Evolutionary conservation across 2,113 vertebrate genomes (phyloP).

Genomic region (Rhinopithecus roxellana): DNA sequence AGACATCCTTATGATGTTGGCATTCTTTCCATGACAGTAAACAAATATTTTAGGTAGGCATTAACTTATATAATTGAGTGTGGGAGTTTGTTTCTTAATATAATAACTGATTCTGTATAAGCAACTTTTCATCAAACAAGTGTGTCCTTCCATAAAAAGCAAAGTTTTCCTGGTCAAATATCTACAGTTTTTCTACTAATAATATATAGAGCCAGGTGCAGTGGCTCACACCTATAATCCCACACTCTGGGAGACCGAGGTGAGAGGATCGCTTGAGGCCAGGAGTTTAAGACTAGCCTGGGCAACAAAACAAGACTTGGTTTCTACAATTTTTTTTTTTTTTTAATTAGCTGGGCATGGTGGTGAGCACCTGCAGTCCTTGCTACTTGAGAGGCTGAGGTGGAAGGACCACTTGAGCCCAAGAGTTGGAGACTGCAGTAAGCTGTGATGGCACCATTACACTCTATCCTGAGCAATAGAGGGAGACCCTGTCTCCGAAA

Average conservation of each 20-base stretch:
- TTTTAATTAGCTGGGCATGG: too few relatives aligned
- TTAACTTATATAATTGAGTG: neutral
- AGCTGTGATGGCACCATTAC: too few relatives aligned
- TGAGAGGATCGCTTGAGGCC: neutral
- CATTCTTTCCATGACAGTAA: neutral
- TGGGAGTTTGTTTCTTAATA: conserved; percentile 10
- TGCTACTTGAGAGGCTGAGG: too few relatives aligned
- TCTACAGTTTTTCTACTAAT: neutral
- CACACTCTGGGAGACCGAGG: neutral
- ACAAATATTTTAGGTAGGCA: neutral
- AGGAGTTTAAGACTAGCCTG: neutral
- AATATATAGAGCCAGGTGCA: neutral
- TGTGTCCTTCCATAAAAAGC: neutral
- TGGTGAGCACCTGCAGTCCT: too few relatives aligned
- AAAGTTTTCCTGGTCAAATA: neutral
- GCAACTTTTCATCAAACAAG: neutral
- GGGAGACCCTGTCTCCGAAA: neutral
- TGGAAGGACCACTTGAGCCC: too few relatives aligned
- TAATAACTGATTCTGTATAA: neutral
- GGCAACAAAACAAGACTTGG: neutral
- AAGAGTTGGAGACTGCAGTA: too few relatives aligned
- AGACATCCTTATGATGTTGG: neutral
- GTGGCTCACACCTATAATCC: neutral
- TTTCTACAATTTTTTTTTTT: neutral
- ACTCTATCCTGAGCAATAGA: neutral